Evolutionary conservation across 2,888 invertebrate genomes (phyloP).

Genomic region (Theretra japonica): DNA sequence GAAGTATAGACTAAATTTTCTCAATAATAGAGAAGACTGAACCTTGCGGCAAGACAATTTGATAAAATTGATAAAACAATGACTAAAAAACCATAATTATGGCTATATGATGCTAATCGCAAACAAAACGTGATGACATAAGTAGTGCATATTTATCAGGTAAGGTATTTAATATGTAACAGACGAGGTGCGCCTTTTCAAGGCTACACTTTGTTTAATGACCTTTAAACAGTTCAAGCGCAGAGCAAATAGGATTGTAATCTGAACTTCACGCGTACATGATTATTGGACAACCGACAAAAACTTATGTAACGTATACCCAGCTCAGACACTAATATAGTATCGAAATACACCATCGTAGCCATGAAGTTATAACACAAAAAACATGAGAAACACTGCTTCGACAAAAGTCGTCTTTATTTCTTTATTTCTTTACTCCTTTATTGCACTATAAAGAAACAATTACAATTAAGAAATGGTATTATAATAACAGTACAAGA

Average conservation of each 20-base stretch:
- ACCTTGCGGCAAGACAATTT: no score
- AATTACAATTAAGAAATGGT: no score
- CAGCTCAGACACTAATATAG: no score
- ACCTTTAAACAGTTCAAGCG: slow-evolving; percentile 54
- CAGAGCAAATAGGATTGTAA: slow-evolving; percentile 25
- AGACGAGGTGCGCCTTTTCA: slow-evolving; percentile 57
- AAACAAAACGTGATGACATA: not conserved
- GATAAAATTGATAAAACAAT: not conserved
- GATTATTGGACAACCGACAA: slow-evolving; percentile 17
- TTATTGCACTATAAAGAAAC: no score
- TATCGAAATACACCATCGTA: no score
- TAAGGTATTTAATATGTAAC: slow-evolving; percentile 38
- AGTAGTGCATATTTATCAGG: slow-evolving; percentile 22
- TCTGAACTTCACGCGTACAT: slow-evolving; percentile 2
- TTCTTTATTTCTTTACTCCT: no score
- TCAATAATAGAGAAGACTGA: no score
- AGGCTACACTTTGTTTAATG: slow-evolving; percentile 58
- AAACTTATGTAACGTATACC: not conserved
- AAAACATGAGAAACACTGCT: no score
- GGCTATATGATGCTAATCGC: not conserved
- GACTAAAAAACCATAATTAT: not conserved
- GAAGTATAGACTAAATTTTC: no score
- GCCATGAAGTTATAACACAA: no score
- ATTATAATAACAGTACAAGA: no score
- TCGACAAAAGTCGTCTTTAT: no score